Evolutionary conservation across 2,797 vertebrate species (phyloP), one percentile per base, ranked within the genome.

Genomic region (Propithecus perrieri): DNA sequence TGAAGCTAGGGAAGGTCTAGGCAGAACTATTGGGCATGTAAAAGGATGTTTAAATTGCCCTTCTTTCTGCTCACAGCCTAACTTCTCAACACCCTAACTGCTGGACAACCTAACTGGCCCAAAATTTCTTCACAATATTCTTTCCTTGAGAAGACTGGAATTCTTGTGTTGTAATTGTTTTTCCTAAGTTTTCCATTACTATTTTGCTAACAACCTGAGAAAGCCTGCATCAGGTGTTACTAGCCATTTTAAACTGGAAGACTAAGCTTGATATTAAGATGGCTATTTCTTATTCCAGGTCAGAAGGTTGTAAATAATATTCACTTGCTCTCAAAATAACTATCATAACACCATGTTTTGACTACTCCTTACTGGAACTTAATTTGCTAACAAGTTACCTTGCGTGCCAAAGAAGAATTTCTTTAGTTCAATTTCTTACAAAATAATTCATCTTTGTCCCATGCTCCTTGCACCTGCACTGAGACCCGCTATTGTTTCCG

Each of bases 401-500:
- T 71, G 63, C 18, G 67, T 63, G 63, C n/a, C 84, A 95, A 96
- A 65, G 11, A n/a, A 67, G 7, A 11, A 96, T 88, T 96, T 92
- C 50, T 69, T 69, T 30, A 71, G 15, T 86, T 95, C 74, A 38
- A 0, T 91, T 93, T 92, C 85, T 89, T 87, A 59, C 7, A 38
- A 50, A 85, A 89, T 65, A 48, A 87, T 95, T 74, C 61, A 63
- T 97, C 78, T 97, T 48, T 88, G 79, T 89, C 24, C 46, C 28
- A 14, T 78, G 7, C 41, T 92, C 18, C 61, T 78, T 67, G 1
- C 53, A 72, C 79, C 12, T 95, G 86, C 59, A 4, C 63, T 43
- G 75, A 90, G 0, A 20, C 38, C 26, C 71, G 33, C 30, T 76
- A n/a, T 46, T 95, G 41, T 92, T 92, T 97, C 50, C n/a, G 71